Conservation (phyloP, 2,113 vertebrate genomes). For the Pycnonotus jocosus region DNA sequence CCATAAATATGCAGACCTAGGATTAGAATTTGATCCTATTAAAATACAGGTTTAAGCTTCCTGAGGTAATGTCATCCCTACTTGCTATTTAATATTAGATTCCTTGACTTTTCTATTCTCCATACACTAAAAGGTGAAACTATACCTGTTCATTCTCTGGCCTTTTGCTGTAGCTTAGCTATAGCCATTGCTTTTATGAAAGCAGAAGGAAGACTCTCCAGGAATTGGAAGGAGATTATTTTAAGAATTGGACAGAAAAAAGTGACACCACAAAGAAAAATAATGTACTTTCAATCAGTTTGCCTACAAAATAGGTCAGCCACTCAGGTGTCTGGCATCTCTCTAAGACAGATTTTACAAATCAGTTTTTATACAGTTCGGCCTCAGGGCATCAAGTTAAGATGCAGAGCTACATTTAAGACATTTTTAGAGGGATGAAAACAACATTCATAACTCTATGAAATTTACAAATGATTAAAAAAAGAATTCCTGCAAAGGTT, state of each 20-base stretch:
- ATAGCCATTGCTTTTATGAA: neutral
- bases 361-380: neutral
- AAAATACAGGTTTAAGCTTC: neutral
- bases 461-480: neutral
- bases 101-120: neutral
- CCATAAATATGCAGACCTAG: neutral
- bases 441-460: neutral
- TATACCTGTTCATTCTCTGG: fast-evolving
- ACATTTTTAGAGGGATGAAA: neutral
- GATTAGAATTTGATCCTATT: neutral
- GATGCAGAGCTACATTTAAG: neutral
- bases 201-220: neutral
- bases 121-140: neutral
- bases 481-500: neutral
- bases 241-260: neutral
- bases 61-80: neutral
- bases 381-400: neutral
- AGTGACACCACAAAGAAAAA: neutral
- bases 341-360: neutral
- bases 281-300: neutral
- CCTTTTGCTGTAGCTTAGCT: neutral
- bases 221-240: neutral
- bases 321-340: neutral
- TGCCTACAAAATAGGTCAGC: neutral
- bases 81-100: neutral